Percentiles rank a stretch among this genome's conserved stretches.
Conservation (phyloP, 2,888 invertebrate genomes). For the Lycaena phlaeas region DNA sequence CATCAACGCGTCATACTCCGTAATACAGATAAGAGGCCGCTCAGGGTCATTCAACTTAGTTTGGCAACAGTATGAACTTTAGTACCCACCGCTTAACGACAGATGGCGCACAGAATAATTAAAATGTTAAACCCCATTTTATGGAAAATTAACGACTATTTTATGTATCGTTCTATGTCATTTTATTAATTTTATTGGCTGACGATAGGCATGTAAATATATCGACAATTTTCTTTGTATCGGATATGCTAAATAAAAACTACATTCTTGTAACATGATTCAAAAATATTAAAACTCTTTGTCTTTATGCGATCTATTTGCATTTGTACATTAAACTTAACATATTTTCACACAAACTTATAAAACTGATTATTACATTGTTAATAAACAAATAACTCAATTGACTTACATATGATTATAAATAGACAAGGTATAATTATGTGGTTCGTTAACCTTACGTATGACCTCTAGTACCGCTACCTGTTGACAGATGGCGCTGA, state of each 20-base stretch:
- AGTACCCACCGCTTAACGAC: slow-evolving; percentile 32
- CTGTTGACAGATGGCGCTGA: slow-evolving; percentile 32
- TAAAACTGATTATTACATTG: slow-evolving; percentile 8
- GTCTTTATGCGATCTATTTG: too few species aligned
- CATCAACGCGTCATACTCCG: slow-evolving; percentile 27
- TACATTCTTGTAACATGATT: too few species aligned
- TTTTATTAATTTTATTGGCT: too few species aligned
- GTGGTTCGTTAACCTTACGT: slow-evolving; percentile 25
- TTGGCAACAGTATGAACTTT: slow-evolving; percentile 61
- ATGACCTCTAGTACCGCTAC: slow-evolving; percentile 26
- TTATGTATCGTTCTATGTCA: too few species aligned
- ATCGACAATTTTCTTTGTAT: too few species aligned
- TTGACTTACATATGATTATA: slow-evolving; percentile 23
- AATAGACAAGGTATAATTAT: slow-evolving; percentile 27
- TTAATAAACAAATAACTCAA: slow-evolving; percentile 21
- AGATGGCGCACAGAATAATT: slow-evolving; percentile 27
- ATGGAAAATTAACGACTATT: too few species aligned
- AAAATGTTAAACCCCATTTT: too few species aligned
- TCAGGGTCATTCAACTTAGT: slow-evolving; percentile 45
- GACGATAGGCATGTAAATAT: too few species aligned
- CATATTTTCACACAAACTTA: neutral
- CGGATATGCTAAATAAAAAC: too few species aligned
- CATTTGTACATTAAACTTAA: too few species aligned
- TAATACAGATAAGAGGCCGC: slow-evolving; percentile 33
- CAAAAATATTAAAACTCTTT: too few species aligned